Base-by-base conservation (phyloP, 2,797 vertebrate genomes). In the Oreortyx pictus region DNA sequence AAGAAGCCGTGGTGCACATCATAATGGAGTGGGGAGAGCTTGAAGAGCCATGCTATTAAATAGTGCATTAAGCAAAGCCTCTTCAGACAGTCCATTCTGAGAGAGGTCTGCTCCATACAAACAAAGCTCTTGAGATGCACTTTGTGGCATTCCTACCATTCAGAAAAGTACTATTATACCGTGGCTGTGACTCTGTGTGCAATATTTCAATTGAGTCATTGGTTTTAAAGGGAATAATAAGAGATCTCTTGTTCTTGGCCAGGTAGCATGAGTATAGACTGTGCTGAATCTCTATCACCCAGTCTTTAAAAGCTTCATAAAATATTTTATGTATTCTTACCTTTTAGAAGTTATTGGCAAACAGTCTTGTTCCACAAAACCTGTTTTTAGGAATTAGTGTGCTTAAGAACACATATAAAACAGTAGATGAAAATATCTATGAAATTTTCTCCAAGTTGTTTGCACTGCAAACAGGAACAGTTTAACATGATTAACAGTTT, bases 51-150 rank as follows among this genome's bases (percentile, higher is more conserved):
- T 84, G 64, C 93, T 86, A 96, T 97, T 97, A 97, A 94, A 74
- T 76, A 96, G 86, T 95, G 88, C 97, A 97, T 97, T 97, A 97
- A 96, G 95, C 92, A 89, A 78, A 94, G 24, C 76, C 93, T 97
- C 93, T 97, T 94, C 90, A 96, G 66, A 81, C 86, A 92, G 79
- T 84, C 41, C 82, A 84, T 93, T 67, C 66, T 16, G 90, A 89
- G 16, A 97, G 94, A 96, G 88, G 82, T 86, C 91, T 95, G 91
- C 35, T 86, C 89, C 94, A 75, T 39, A 89, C 90, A 97, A 96
- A 96, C 96, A 96, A 93, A 96, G 59, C 93, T 93, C 96, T 96
- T 89, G 90, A 97, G 95, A 95, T 91, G 56, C 95, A 96, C 87
- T 97, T 95, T 92, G 92, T 93, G 96, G 88, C 29, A 46, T 90